Evolutionary conservation across 2,113 vertebrate genomes (phyloP), one percentile per base, ranked within the genome.

Genomic region (Cottus gobio): DNA sequence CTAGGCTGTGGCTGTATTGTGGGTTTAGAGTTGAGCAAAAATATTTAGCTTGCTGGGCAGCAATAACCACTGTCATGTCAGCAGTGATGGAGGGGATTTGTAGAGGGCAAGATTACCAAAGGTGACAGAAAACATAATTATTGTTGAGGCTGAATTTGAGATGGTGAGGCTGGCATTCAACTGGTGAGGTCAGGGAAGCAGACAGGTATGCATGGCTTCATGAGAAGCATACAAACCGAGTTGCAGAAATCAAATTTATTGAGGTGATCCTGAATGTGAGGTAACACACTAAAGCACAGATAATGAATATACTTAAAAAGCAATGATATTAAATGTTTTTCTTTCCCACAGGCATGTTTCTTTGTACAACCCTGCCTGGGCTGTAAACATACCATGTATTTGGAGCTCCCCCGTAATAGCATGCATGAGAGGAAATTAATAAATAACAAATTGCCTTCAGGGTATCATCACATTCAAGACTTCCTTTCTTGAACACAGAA

Each of bases 391-490:
- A 77, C 12, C 9, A 22, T 77, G 68, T 73, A 62, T 83, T 80
- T 77, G 85, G 60, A 85, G 72, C 69, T 63, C 50, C 66, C 76
- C 44, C 68, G 79, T 88, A 86, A 85, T 78, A 62, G 85, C 83
- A 89, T 44, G 79, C 79, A 80, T 89, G 83, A 89, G 77, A 85
- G 66, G 39, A 91, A 91, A 87, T 86, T 73, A 84, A 85, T 89
- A 87, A 92, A 93, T 87, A 89, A 87, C 85, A 81, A 84, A 87
- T 46, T 75, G 85, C 80, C 88, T 91, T 72, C 58, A 89, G 90
- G 87, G 82, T 79, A 80, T 81, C 46, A 72, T 68, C 20, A 24
- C 61, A 83, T 82, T 82, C 82, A 84, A 57, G 50, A 80, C 52
- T 80, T 83, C 57, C 60, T 78, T 67, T 79, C 77, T 87, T 84